These are phyloP conservation scores for Todiramphus chloris DNA, from an alignment of 2,113 vertebrate species.

Conservation along the genomic window DNA sequence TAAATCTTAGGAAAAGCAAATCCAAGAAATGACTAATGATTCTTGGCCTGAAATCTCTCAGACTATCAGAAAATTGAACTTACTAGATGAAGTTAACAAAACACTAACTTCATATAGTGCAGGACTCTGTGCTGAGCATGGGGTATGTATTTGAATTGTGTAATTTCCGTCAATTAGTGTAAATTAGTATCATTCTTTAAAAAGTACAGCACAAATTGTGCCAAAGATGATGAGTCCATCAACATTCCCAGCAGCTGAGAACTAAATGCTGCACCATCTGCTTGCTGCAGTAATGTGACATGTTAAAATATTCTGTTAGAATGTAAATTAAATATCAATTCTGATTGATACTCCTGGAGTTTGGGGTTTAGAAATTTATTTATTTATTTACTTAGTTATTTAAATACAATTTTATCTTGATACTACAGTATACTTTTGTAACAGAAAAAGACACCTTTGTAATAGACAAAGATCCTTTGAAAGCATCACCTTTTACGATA, in stretches of 20 bases:
- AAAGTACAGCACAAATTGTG: not conserved
- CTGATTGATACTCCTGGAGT: not conserved
- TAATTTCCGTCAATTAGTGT: not conserved
- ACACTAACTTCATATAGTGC: not conserved
- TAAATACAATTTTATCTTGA: not conserved
- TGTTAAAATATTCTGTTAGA: not conserved
- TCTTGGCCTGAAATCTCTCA: not conserved
- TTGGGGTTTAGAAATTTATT: no score
- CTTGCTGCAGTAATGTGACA: not conserved
- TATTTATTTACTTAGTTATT: not conserved
- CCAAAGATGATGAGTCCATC: not conserved
- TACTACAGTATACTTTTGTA: not conserved
- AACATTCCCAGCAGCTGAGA: not conserved
- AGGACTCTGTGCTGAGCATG: not conserved
- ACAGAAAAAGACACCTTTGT: not conserved
- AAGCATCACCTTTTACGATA: not conserved
- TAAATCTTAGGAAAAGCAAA: not conserved
- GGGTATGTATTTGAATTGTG: not conserved
- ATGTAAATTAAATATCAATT: not conserved
- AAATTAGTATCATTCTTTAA: slow-evolving; percentile 20
- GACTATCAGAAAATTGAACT: not conserved
- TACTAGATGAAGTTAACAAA: not conserved
- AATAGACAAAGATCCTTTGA: not conserved
- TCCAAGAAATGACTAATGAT: not conserved
- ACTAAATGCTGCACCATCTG: not conserved